Conservation (phyloP, 2,113 vertebrate species). For the Tetrao urogallus region DNA sequence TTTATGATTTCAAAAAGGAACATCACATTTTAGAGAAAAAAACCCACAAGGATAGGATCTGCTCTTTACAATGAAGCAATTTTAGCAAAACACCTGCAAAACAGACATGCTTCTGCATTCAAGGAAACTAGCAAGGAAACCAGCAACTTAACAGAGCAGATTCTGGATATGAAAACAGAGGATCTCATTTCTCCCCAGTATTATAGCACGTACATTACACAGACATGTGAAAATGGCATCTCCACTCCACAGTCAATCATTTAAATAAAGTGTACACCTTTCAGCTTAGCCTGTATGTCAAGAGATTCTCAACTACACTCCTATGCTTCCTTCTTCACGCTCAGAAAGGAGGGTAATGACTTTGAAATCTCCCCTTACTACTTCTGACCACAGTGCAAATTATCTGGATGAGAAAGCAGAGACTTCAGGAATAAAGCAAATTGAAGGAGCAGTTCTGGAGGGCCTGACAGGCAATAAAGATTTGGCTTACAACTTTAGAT, state of each 20-base stretch:
- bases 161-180: slow-evolving; percentile 17
- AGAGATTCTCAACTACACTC: neutral
- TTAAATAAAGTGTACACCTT: neutral
- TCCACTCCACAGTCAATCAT: neutral
- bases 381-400: neutral
- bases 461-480: neutral
- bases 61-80: neutral
- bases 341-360: neutral
- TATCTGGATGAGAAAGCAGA: neutral
- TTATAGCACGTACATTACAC: neutral
- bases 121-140: slow-evolving; percentile 6
- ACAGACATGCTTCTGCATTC: slow-evolving; percentile 4
- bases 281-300: neutral
- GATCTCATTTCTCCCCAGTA: neutral
- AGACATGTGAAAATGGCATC: neutral
- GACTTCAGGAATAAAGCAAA: neutral
- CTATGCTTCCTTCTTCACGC: neutral
- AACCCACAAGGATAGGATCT: neutral
- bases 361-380: neutral
- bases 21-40: neutral
- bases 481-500: neutral
- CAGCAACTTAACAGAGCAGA: neutral
- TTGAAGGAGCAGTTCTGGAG: neutral
- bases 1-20: neutral
- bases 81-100: slow-evolving; percentile 39